Evolutionary conservation across 2,797 vertebrate species (phyloP).

Genomic region (Toxotes lorentzi): DNA sequence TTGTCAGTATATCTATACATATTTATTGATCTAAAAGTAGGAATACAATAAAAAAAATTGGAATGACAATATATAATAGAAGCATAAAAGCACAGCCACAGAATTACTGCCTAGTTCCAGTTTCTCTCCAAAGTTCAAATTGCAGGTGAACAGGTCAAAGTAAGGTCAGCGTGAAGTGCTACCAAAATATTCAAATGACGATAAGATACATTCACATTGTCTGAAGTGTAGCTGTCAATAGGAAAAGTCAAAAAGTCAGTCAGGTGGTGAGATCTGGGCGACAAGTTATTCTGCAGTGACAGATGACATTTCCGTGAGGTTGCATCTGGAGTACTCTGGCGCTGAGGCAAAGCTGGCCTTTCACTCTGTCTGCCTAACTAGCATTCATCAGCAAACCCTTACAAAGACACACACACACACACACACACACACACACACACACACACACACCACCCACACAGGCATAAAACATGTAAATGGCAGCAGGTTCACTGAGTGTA

Average conservation of each 20-base stretch:
- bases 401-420: slow-evolving; percentile 28
- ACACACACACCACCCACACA: slow-evolving; percentile 35
- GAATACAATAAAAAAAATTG: background rate
- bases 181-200: slow-evolving; percentile 48
- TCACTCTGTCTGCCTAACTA: slow-evolving; percentile 75
- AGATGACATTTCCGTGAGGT: slow-evolving; percentile 83
- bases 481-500: slow-evolving; percentile 45
- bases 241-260: slow-evolving; percentile 77
- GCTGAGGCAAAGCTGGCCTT: slow-evolving; percentile 79
- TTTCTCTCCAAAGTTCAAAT: background rate
- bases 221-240: slow-evolving; percentile 62
- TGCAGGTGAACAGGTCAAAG: slow-evolving; percentile 3
- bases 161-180: slow-evolving; percentile 28
- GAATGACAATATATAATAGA: background rate
- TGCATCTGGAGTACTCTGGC: slow-evolving; percentile 73
- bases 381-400: slow-evolving; percentile 69
- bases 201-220: slow-evolving; percentile 32
- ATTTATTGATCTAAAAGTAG: background rate
- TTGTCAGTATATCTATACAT: background rate
- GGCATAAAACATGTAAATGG: slow-evolving; percentile 65
- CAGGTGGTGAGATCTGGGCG: slow-evolving; percentile 70
- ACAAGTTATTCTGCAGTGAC: slow-evolving; percentile 79
- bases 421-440: slow-evolving; percentile 36
- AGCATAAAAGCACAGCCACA: background rate
- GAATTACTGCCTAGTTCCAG: background rate